phyloP scores from a whole-genome alignment of 2,113 vertebrate species.

The Meles meles region DNA sequence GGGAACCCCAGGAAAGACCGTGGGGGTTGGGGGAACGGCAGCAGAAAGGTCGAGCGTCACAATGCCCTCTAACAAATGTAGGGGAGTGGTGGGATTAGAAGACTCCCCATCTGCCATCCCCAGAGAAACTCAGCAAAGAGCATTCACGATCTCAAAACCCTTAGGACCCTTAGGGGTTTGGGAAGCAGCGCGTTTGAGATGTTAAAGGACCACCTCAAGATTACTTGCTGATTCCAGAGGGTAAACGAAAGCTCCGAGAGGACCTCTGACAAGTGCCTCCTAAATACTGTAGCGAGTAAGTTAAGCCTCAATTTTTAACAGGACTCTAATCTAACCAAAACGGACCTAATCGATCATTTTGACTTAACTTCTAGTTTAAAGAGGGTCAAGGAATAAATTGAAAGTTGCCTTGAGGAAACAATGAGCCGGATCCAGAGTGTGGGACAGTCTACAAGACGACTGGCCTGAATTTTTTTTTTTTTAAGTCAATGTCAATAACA shows the following conservation, averaged over 20 bases:
- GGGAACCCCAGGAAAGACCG: not conserved
- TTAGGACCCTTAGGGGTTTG: not conserved
- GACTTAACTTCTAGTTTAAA: not conserved
- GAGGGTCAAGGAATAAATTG: not conserved
- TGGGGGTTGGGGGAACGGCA: accelerated
- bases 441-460: not conserved
- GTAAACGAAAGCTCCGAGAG: not conserved
- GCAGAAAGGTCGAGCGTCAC: not conserved
- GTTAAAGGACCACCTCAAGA: not conserved
- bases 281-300: not conserved
- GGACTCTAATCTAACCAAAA: not conserved
- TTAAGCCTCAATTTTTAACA: not conserved
- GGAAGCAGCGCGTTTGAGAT: not conserved
- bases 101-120: not conserved
- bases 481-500: not conserved
- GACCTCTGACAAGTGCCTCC: not conserved
- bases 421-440: not conserved
- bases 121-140: not conserved
- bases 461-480: not conserved
- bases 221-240: not conserved
- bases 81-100: not conserved
- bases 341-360: not conserved
- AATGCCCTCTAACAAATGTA: not conserved
- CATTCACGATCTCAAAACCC: not conserved
- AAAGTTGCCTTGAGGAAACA: not conserved